Evolutionary conservation across 2,888 invertebrate species (phyloP), one percentile per base, ranked within the genome.

Genomic region (Strigamia maritima): DNA sequence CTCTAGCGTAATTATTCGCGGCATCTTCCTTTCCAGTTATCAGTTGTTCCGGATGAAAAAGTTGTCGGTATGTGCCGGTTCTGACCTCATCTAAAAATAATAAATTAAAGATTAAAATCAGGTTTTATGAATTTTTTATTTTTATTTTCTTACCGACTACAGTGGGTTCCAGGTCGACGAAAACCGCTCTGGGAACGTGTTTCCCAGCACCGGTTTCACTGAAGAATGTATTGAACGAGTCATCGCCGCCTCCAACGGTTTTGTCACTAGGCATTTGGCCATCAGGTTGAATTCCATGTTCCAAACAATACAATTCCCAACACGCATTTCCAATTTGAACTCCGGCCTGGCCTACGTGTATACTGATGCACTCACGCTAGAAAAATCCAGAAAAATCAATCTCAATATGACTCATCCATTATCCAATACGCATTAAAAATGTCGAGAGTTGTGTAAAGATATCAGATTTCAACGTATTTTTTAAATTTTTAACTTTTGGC

Each of bases 11-110:
- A 89, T 98, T 97, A 89, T 98, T 97, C 83, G 97, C 97, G 75
- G 97, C 97, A 86, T 97, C 97, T 88, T 97, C 97, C 87, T 97
- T 97, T 83, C 97, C 96, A 83, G 95, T 95, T 87, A 97, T 95
- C 87, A 97, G 89, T 88, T 97, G 97, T 89, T 97, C 97, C 81
- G 97, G 97, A 87, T 98, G 97, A 91, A 97, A 97, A 85, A 98
- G 90, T 88, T 95, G 95, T 82, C 95, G 90, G 90, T 97, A 97
- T 83, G 94, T 94, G 84, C 96, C 96, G 80, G 94, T 95, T 84
- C 95, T 91, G 82, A 95, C 94, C 89, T 95, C 94, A 89, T 95
- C 94, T 92, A 79, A 76, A n/a, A 77, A 38, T 8, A 78, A 49
- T 7, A 31, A 28, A 10, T 35, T 6, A 40, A 40, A 14, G 16